Conservation (phyloP, 2,888 invertebrate species). For the Drosophila fungiperda region DNA sequence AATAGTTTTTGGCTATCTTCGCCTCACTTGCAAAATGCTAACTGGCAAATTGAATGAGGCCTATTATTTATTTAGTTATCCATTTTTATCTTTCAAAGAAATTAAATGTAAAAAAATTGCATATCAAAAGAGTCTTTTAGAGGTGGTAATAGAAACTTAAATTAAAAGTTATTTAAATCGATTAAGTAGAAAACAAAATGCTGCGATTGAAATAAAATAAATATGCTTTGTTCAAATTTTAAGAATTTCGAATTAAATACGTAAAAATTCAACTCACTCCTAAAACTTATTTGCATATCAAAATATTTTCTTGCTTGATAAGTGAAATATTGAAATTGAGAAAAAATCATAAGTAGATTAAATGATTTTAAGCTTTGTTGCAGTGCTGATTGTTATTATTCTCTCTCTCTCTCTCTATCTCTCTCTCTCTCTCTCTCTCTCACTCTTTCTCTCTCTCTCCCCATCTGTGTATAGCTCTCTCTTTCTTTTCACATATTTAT, state of each 20-base stretch:
- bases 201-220: background rate
- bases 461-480: background rate
- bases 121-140: slow-evolving; percentile 37
- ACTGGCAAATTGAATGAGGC: background rate
- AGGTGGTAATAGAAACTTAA: slow-evolving; percentile 23
- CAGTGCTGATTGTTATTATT: background rate
- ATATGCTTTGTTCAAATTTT: background rate
- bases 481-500: background rate
- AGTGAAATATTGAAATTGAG: background rate
- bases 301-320: background rate
- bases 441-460: background rate
- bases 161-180: slow-evolving; percentile 45
- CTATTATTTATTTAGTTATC: slow-evolving; percentile 36
- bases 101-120: slow-evolving; percentile 67
- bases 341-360: background rate
- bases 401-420: background rate
- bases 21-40: slow-evolving; percentile 1
- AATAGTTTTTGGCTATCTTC: slow-evolving; percentile 14
- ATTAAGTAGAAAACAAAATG: slow-evolving; percentile 2
- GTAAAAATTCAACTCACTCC: background rate
- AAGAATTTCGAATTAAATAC: background rate
- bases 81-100: slow-evolving; percentile 46
- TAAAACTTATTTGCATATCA: background rate
- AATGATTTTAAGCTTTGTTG: background rate
- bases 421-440: background rate